These are phyloP conservation scores for Leuciscus idus DNA, from an alignment of 2,113 vertebrate genomes.

Conservation along the genomic window DNA sequence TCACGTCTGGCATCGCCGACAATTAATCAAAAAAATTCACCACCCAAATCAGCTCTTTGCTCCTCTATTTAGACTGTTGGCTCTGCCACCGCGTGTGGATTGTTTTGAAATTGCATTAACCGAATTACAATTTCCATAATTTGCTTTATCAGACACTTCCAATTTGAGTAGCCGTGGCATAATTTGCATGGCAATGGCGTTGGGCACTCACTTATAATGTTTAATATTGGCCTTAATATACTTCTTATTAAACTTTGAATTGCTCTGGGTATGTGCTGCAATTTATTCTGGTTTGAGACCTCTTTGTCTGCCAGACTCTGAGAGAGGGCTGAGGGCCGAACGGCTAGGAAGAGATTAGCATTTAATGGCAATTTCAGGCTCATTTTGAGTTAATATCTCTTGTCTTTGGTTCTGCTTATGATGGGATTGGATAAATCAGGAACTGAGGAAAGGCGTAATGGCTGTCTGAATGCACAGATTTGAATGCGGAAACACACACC, in stretches of 20 bases:
- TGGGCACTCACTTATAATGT: constrained; percentile 57
- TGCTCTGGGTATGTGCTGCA: constrained; percentile 51
- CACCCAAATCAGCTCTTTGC: constrained; percentile 1
- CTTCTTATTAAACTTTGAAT: constrained; percentile 70
- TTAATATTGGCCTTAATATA: constrained; percentile 63
- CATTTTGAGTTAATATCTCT: constrained; percentile 57
- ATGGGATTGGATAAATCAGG: constrained; percentile 56
- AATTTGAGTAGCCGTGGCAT: constrained; percentile 47
- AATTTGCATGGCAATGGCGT: constrained; percentile 55
- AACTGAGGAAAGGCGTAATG: constrained; percentile 42
- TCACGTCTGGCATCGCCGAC: not conserved
- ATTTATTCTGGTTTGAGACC: constrained; percentile 58
- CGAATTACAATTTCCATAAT: constrained; percentile 57
- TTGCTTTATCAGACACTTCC: constrained; percentile 55
- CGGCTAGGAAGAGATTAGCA: constrained; percentile 54
- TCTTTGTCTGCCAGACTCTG: constrained; percentile 48
- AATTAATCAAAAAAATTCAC: not conserved
- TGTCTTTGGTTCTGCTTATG: constrained; percentile 57
- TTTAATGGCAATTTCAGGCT: constrained; percentile 64
- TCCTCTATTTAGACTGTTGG: not conserved
- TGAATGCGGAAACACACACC: constrained; percentile 44
- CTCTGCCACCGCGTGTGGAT: constrained; percentile 32
- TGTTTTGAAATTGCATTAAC: constrained; percentile 53
- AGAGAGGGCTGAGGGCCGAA: constrained; percentile 27
- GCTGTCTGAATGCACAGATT: constrained; percentile 40